phyloP scores from a whole-genome alignment of 2,888 invertebrate genomes.

The Eilema sororculum region DNA sequence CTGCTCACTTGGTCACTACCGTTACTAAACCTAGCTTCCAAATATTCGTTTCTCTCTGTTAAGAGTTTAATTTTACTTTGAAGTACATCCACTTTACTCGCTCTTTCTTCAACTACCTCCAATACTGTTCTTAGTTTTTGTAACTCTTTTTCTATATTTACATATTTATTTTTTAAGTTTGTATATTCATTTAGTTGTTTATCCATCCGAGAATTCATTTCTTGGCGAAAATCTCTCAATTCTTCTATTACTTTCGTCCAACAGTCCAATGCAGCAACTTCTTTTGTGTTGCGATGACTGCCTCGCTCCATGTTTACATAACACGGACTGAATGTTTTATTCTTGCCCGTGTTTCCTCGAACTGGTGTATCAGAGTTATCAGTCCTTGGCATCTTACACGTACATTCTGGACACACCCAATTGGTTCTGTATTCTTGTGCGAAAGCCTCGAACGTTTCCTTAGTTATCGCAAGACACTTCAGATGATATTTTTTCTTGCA shows the following conservation, averaged over 20 bases:
- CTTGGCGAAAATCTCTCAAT: constrained; percentile 27
- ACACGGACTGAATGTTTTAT: too few relatives aligned
- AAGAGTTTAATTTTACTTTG: constrained; percentile 24
- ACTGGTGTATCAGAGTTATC: constrained; percentile 6
- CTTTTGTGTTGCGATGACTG: constrained; percentile 16
- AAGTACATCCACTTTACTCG: constrained; percentile 31
- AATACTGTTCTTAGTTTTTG: constrained; percentile 25
- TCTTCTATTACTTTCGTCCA: constrained; percentile 19
- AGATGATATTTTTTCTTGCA: constrained; percentile 11
- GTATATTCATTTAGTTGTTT: constrained; percentile 27
- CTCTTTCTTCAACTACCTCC: constrained; percentile 39
- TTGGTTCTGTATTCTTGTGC: not conserved
- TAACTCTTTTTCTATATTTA: constrained; percentile 26
- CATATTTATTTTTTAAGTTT: constrained; percentile 28
- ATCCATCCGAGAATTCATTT: constrained; percentile 27
- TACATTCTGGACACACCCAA: constrained; percentile 6
- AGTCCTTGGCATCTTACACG: not conserved
- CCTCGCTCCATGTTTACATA: constrained; percentile 29
- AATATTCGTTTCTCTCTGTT: constrained; percentile 22
- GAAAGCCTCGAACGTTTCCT: not conserved
- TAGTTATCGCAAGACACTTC: not conserved
- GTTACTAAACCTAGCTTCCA: constrained; percentile 3
- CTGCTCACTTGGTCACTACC: not conserved
- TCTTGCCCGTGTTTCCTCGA: too few relatives aligned
- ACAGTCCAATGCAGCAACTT: not conserved